Percentiles rank a stretch among this genome's conserved stretches.
These are phyloP conservation scores for Xiphophorus couchianus DNA, from an alignment of 2,113 vertebrate genomes.

Conservation along the genomic window DNA sequence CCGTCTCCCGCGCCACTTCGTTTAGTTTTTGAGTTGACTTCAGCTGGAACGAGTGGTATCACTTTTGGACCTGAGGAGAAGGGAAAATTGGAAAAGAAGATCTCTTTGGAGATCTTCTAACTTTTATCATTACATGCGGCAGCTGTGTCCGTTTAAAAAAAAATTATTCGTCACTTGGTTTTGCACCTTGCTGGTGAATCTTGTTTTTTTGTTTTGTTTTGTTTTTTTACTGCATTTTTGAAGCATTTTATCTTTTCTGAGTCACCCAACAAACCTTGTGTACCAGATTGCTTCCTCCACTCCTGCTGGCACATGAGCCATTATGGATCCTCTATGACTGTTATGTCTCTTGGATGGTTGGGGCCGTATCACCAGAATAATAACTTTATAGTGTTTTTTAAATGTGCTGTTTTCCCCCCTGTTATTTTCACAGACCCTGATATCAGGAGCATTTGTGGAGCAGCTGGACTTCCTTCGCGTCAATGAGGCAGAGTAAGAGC, in stretches of 20 bases:
- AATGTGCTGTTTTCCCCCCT: neutral
- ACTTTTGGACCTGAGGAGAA: conserved; percentile 45
- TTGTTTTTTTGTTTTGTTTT: conserved; percentile 12
- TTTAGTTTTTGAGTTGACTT: conserved; percentile 55
- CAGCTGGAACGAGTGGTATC: conserved; percentile 58
- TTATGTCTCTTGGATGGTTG: neutral
- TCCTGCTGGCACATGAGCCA: conserved; percentile 7
- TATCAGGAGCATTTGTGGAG: conserved; percentile 95
- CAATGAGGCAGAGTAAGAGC: conserved; percentile 91
- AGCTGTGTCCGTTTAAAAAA: conserved; percentile 18
- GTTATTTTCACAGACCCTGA: conserved; percentile 86
- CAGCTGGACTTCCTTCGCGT: conserved; percentile 96
- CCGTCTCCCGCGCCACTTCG: conserved; percentile 33
- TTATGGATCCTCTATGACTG: neutral
- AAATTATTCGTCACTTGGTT: conserved; percentile 9
- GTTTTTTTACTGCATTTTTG: conserved; percentile 17
- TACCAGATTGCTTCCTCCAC: neutral
- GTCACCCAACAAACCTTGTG: neutral
- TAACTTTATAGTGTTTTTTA: neutral
- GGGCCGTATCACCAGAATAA: neutral
- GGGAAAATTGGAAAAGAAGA: neutral
- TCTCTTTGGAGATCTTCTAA: conserved; percentile 38
- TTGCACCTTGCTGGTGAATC: neutral
- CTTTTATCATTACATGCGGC: conserved; percentile 5
- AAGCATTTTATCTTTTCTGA: conserved; percentile 5